Percentiles rank a stretch among this genome's conserved stretches.
phyloP scores from a whole-genome alignment of 2,888 invertebrate genomes.

The Hydropsyche betteni region DNA sequence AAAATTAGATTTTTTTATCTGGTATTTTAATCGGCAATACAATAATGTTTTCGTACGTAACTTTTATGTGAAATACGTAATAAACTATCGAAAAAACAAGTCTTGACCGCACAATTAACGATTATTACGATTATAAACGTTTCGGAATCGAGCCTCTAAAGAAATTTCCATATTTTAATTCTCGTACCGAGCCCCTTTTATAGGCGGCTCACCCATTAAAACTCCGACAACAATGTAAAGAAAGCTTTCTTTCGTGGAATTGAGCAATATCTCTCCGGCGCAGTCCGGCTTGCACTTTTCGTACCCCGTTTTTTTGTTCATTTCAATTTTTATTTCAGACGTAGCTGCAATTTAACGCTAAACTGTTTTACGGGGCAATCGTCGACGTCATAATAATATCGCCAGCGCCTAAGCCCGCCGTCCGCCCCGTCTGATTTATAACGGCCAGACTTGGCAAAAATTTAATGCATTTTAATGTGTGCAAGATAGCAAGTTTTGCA shows the following conservation, averaged over 20 bases:
- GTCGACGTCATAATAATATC: conserved; percentile 26
- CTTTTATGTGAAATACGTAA: too few species aligned
- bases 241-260: conserved; percentile 34
- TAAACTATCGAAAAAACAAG: too few species aligned
- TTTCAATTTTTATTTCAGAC: too few species aligned
- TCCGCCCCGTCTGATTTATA: conserved; percentile 45
- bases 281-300: neutral
- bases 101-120: too few species aligned
- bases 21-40: too few species aligned
- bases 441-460: conserved; percentile 48
- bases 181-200: neutral
- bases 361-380: conserved; percentile 48
- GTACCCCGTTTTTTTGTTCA: neutral
- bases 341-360: conserved; percentile 46
- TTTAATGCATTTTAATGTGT: conserved; percentile 51
- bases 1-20: too few species aligned
- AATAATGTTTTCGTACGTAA: too few species aligned
- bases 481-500: conserved; percentile 32
- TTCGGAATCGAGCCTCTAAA: too few species aligned
- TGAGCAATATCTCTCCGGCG: conserved; percentile 35
- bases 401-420: neutral
- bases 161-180: too few species aligned
- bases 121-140: too few species aligned
- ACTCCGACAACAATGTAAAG: conserved; percentile 35
- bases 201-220: conserved; percentile 16